These are phyloP conservation scores for Montifringilla adamsi DNA, from an alignment of 2,113 vertebrate genomes.

Conservation along the genomic window DNA sequence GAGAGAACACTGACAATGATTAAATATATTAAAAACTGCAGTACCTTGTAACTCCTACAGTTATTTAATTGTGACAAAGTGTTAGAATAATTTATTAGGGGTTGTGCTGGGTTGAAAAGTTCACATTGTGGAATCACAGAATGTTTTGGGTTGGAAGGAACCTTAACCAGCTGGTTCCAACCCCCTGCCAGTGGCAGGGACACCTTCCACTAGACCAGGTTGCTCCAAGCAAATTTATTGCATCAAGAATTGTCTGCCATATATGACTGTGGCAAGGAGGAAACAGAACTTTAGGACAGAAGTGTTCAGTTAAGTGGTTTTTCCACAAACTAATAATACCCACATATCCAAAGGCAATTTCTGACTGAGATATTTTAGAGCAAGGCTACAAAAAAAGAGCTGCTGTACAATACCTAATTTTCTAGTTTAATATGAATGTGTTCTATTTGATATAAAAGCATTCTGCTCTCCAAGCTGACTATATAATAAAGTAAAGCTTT, in stretches of 20 bases:
- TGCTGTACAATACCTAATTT: background rate
- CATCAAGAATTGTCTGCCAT: background rate
- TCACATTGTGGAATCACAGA: background rate
- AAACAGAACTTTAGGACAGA: background rate
- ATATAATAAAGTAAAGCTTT: background rate
- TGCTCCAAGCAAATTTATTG: background rate
- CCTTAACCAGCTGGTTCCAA: background rate
- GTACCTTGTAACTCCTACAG: rapidly evolving
- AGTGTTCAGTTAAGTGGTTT: background rate
- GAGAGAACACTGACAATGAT: background rate
- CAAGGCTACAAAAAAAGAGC: background rate
- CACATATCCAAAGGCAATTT: background rate
- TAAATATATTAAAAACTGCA: background rate
- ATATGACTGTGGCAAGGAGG: background rate
- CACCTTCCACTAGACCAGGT: background rate
- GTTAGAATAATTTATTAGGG: background rate
- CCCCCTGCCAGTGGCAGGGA: background rate
- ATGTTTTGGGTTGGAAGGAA: background rate
- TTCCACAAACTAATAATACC: background rate
- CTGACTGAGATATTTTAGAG: background rate
- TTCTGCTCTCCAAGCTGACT: background rate
- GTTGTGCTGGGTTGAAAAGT: background rate
- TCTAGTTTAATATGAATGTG: background rate
- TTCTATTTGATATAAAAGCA: background rate
- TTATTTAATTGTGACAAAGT: background rate